A percentile compares a stretch with the other conserved stretches of the same genome.
These are phyloP conservation scores for Cavia aperea DNA, from an alignment of 2,113 vertebrate species.

Conservation along the genomic window DNA sequence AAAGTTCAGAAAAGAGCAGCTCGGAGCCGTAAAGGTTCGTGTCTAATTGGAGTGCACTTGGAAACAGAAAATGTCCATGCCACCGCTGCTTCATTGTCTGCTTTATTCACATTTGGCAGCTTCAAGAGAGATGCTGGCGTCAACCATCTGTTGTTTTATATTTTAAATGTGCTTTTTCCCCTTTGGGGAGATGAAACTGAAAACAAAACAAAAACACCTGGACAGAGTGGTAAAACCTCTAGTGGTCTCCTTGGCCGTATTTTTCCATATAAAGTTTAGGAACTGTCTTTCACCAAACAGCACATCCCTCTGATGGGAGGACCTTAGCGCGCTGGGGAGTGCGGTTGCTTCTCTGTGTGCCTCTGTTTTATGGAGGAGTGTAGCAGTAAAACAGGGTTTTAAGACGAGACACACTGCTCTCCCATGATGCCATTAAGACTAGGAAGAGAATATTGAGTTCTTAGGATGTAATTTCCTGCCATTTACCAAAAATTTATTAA, in stretches of 20 bases:
- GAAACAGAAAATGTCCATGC: slow-evolving; percentile 36
- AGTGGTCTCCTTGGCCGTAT: neutral
- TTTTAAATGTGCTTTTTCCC: slow-evolving; percentile 11
- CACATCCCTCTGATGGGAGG: neutral
- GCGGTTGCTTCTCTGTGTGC: fast-evolving
- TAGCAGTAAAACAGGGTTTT: neutral
- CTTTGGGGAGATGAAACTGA: slow-evolving; percentile 10
- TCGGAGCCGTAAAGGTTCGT: slow-evolving; percentile 92
- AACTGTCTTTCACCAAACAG: neutral
- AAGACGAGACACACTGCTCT: neutral
- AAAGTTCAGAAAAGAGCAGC: slow-evolving; percentile 96
- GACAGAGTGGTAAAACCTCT: neutral
- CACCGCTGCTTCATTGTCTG: neutral
- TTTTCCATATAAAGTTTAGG: neutral
- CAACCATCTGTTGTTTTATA: slow-evolving; percentile 48
- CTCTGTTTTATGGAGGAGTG: neutral
- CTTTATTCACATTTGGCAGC: slow-evolving; percentile 39
- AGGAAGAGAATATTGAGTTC: neutral
- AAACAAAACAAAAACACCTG: slow-evolving; percentile 52
- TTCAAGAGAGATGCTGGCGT: neutral
- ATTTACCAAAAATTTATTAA: neutral
- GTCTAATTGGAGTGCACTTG: slow-evolving; percentile 33
- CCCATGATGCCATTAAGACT: fast-evolving
- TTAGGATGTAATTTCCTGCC: neutral
- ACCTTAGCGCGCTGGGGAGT: neutral